Percentiles rank a stretch among this genome's conserved stretches.
These are phyloP conservation scores for Galbula dea DNA, from an alignment of 2,113 vertebrate genomes.

Conservation along the genomic window DNA sequence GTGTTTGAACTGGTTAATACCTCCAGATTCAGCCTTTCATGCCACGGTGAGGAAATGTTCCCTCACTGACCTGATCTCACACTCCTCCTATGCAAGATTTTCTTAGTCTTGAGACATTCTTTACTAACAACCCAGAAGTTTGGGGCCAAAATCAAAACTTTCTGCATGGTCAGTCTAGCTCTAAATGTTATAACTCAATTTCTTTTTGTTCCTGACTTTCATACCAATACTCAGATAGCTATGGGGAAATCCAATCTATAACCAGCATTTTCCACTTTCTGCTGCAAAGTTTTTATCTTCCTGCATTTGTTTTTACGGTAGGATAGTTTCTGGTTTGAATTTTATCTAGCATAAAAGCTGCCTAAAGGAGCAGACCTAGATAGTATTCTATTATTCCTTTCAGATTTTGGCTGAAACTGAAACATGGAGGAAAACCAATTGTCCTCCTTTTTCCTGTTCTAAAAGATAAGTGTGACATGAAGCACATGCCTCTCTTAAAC, in stretches of 20 bases:
- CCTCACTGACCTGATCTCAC: background rate
- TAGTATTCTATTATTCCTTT: slow-evolving; percentile 21
- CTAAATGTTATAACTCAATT: background rate
- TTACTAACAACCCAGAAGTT: background rate
- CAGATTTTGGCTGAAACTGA: slow-evolving; percentile 34
- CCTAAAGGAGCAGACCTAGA: slow-evolving; percentile 6
- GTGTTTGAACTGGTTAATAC: background rate
- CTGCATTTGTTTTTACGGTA: slow-evolving; percentile 22
- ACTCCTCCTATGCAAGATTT: background rate
- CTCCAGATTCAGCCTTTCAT: background rate
- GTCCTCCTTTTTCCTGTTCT: slow-evolving; percentile 56
- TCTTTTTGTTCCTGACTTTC: background rate
- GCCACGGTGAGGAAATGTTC: background rate
- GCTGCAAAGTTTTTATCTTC: slow-evolving; percentile 24
- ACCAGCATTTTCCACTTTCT: slow-evolving; percentile 32
- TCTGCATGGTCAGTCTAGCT: background rate
- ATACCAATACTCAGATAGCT: background rate
- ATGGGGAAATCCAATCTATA: background rate
- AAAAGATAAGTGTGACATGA: slow-evolving; percentile 61
- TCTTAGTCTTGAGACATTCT: background rate
- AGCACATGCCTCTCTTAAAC: slow-evolving; percentile 49
- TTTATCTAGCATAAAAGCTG: slow-evolving; percentile 43
- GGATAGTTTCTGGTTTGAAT: slow-evolving; percentile 43
- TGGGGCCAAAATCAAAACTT: background rate
- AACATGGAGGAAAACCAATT: slow-evolving; percentile 50